Percentiles rank a stretch among this genome's conserved stretches.
These are phyloP conservation scores for Noctua janthe DNA, from an alignment of 2,888 invertebrate species.

Conservation along the genomic window DNA sequence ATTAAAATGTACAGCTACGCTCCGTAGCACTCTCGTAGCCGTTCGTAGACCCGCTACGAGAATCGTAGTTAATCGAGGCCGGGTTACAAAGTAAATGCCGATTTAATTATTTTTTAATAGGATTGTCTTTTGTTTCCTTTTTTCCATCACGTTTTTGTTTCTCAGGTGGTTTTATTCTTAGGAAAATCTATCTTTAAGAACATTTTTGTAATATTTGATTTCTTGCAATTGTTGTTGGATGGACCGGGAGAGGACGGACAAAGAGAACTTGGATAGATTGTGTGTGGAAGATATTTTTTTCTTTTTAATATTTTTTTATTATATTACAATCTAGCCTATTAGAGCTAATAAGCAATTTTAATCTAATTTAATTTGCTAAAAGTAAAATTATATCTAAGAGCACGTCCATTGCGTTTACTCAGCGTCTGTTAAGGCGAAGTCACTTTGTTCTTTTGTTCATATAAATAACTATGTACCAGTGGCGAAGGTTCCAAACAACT, in stretches of 20 bases:
- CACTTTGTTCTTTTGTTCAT: too few species aligned
- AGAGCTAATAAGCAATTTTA: too few species aligned
- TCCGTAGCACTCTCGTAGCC: slow-evolving; percentile 50
- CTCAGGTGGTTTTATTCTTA: background rate
- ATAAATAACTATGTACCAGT: too few species aligned
- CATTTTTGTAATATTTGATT: background rate
- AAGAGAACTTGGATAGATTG: background rate
- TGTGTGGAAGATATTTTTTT: background rate
- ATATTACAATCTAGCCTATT: too few species aligned
- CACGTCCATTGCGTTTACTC: too few species aligned
- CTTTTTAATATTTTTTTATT: too few species aligned
- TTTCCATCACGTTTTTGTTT: background rate
- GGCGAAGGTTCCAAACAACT: too few species aligned
- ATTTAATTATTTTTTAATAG: slow-evolving; percentile 41
- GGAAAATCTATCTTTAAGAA: background rate
- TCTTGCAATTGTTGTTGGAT: background rate
- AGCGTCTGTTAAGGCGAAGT: too few species aligned
- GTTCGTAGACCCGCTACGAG: slow-evolving; percentile 61
- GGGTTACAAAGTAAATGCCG: slow-evolving; percentile 32
- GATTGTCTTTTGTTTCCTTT: slow-evolving; percentile 7
- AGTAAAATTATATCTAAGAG: too few species aligned
- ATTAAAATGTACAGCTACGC: slow-evolving; percentile 60
- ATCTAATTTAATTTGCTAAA: too few species aligned
- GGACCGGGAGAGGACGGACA: background rate
- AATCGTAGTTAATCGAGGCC: slow-evolving; percentile 37